Evolutionary conservation across 1,140 invertebrate species (phyloP), one percentile per base, ranked within the genome.

Genomic region (Zaprionus taronus): DNA sequence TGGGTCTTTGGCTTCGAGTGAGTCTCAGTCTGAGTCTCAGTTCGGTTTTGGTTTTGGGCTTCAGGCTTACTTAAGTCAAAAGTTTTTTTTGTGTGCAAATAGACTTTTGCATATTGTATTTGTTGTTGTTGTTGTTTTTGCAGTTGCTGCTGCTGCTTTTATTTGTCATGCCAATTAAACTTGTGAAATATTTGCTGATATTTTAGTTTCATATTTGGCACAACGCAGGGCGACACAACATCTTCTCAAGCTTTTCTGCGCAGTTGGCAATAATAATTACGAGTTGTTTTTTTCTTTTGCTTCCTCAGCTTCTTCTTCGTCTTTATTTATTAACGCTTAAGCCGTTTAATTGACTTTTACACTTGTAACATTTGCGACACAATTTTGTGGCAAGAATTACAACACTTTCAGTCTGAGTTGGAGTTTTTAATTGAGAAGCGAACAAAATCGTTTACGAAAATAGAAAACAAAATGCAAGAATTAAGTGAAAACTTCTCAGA

Each of bases 131-230:
- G 24, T 36, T 64, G 15, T 22, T 20, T 47, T 79, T 71, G 53
- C 7, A 56, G 12, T 65, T 65, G 0, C 17, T 24, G 51, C 58
- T 78, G 11, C 47, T 51, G 47, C 47, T 81, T 84, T 72, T 62
- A 77, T 81, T 85, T 70, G 77, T 83, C 80, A 83, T 83, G 83
- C 69, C 80, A 86, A 86, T 80, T 83, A 55, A 77, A 55, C 38
- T 87, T 83, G 77, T 72, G 84, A 83, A 89, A 83, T 65, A 47
- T 61, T 64, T 47, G 80, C 71, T 66, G 80, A 85, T 78, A 73
- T 72, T 78, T 89, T 67, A 72, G 73, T 80, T 80, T 56, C 6
- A 14, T 67, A 67, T 61, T 47, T 61, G 51, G 57, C 64, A 44
- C 64, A 31, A 28, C 34, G 44, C 14, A 24, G 11, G 28, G 26